Conservation (phyloP, 2,113 vertebrate genomes). For the Phaethornis superciliosus region DNA sequence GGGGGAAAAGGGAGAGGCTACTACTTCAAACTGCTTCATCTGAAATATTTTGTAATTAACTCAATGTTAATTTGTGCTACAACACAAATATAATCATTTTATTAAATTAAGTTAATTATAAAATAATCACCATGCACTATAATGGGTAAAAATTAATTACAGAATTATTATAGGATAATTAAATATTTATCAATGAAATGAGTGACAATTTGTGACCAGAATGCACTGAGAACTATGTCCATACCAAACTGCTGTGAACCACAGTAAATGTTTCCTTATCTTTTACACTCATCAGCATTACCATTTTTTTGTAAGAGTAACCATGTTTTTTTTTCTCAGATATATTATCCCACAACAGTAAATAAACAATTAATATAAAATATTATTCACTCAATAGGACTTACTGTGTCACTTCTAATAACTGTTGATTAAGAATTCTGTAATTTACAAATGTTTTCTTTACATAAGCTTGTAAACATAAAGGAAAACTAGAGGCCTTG, state of each 20-base stretch:
- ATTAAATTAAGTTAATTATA: conserved; percentile 65
- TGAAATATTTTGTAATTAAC: conserved; percentile 54
- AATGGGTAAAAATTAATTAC: conserved; percentile 38
- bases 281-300: not conserved
- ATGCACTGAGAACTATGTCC: not conserved
- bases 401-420: not conserved
- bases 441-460: not conserved
- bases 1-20: conserved; percentile 39
- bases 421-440: not conserved
- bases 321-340: not conserved
- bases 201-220: conserved; percentile 37
- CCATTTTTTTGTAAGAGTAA: not conserved
- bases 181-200: conserved; percentile 50
- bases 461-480: not conserved
- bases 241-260: not conserved
- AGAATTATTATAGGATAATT: conserved; percentile 24
- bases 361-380: not conserved
- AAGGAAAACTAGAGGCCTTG: not conserved
- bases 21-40: conserved; percentile 11
- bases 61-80: conserved; percentile 52
- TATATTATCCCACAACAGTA: not conserved
- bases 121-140: conserved; percentile 30
- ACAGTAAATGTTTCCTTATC: not conserved
- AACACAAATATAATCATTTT: conserved; percentile 33
- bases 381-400: not conserved